A percentile compares a stretch with the other conserved stretches of the same genome.
Evolutionary conservation across 1,140 invertebrate genomes (phyloP).

Genomic region (Ladona fulva): DNA sequence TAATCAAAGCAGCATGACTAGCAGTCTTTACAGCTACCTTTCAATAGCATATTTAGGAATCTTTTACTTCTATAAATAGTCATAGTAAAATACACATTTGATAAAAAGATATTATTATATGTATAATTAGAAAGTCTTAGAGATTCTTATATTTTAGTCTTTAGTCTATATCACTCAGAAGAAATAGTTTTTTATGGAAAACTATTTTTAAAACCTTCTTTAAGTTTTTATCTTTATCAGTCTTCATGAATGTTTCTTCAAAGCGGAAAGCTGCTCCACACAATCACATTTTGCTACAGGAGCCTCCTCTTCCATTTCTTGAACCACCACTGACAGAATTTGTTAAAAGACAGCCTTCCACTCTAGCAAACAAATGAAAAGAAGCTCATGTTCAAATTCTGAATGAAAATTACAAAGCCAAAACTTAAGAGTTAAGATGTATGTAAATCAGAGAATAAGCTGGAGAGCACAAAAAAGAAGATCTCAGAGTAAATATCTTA

Average conservation of each 20-base stretch:
- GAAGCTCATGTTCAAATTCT: not conserved
- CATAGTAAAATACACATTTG: conserved; percentile 3
- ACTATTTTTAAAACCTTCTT: not conserved
- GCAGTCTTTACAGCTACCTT: conserved; percentile 4
- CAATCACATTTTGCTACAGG: not conserved
- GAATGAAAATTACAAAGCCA: too few species aligned
- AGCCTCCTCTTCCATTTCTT: not conserved
- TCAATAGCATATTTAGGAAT: conserved; percentile 10
- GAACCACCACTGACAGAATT: not conserved
- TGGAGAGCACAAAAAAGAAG: too few species aligned
- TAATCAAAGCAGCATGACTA: not conserved
- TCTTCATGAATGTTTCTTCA: not conserved
- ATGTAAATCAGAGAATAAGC: too few species aligned
- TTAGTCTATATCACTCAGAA: conserved; percentile 10
- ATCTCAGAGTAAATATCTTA: too few species aligned
- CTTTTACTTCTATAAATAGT: not conserved
- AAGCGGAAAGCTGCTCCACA: not conserved
- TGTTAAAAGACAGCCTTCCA: not conserved
- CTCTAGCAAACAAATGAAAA: not conserved
- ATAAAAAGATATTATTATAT: not conserved
- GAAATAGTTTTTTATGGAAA: not conserved
- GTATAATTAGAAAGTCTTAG: not conserved
- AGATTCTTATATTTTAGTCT: not conserved
- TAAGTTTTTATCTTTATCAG: not conserved
- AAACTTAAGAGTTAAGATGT: too few species aligned